Percentiles rank a stretch among this genome's conserved stretches.
These are phyloP conservation scores for Pterobdella sp. DNA, from an alignment of 2,888 invertebrate genomes.

Conservation along the genomic window DNA sequence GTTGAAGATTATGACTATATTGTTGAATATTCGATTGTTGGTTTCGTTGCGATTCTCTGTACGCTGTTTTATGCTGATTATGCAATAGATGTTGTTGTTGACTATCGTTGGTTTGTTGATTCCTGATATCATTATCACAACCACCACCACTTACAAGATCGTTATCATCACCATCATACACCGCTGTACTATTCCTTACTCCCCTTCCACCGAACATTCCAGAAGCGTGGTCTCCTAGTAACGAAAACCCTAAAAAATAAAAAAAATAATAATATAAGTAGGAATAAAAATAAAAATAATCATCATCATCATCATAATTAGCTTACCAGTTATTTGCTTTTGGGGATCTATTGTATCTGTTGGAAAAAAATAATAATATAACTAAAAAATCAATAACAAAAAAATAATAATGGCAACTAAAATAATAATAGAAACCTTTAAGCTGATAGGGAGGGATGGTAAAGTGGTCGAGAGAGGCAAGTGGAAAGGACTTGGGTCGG, in stretches of 20 bases:
- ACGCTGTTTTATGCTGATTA: background rate
- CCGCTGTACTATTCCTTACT: background rate
- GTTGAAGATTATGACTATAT: background rate
- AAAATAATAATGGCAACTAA: too few species aligned
- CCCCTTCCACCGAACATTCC: background rate
- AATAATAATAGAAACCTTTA: too few species aligned
- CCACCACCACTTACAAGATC: background rate
- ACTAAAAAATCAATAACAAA: too few species aligned
- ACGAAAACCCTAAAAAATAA: background rate
- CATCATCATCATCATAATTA: background rate
- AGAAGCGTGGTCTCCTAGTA: background rate
- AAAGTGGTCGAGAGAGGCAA: background rate
- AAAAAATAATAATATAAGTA: slow-evolving; percentile 1
- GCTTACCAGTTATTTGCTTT: background rate
- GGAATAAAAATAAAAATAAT: background rate
- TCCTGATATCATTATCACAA: background rate
- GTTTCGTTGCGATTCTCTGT: background rate
- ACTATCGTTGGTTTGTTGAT: background rate
- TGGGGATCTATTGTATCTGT: too few species aligned
- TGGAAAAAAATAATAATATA: too few species aligned
- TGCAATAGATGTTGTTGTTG: background rate
- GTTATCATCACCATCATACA: background rate
- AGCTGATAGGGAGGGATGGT: too few species aligned
- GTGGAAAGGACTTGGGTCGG: slow-evolving; percentile 8
- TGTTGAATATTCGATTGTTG: background rate